A percentile compares a stretch with the other conserved stretches of the same genome.
Evolutionary conservation across 1,140 invertebrate genomes (phyloP).

Genomic region (Halictus rubicundus): DNA sequence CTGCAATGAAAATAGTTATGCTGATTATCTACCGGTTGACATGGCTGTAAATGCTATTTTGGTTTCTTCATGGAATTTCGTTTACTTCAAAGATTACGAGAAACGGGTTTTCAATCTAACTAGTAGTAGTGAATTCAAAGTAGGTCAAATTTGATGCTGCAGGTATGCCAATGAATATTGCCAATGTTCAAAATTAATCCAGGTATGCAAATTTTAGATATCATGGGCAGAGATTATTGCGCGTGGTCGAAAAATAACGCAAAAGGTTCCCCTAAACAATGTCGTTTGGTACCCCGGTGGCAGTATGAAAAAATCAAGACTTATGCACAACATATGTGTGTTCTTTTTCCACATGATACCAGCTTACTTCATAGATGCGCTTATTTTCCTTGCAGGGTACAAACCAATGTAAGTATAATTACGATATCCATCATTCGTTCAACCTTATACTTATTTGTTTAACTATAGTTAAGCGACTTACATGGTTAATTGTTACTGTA

Average conservation of each 20-base stretch:
- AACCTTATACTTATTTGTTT: no score
- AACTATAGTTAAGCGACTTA: no score
- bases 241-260: constrained; percentile 88
- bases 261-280: constrained; percentile 88
- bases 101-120: constrained; percentile 87
- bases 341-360: constrained; percentile 92
- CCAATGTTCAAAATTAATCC: not conserved
- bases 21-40: constrained; percentile 94
- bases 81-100: constrained; percentile 72
- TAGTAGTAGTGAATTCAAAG: constrained; percentile 89
- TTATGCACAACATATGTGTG: constrained; percentile 89
- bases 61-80: constrained; percentile 83
- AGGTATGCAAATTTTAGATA: constrained; percentile 78
- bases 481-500: not conserved
- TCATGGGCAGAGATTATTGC: constrained; percentile 92
- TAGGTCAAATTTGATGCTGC: constrained; percentile 55
- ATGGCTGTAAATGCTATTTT: constrained; percentile 87
- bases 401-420: constrained; percentile 87
- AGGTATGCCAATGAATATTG: not conserved
- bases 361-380: constrained; percentile 88
- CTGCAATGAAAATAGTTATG: constrained; percentile 87
- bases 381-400: constrained; percentile 88
- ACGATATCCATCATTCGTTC: not conserved
- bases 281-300: constrained; percentile 94
- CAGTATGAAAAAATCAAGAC: constrained; percentile 90